Percentiles rank a stretch among this genome's conserved stretches.
These are phyloP conservation scores for Eupithecia dodoneata DNA, from an alignment of 2,888 invertebrate species.

Conservation along the genomic window DNA sequence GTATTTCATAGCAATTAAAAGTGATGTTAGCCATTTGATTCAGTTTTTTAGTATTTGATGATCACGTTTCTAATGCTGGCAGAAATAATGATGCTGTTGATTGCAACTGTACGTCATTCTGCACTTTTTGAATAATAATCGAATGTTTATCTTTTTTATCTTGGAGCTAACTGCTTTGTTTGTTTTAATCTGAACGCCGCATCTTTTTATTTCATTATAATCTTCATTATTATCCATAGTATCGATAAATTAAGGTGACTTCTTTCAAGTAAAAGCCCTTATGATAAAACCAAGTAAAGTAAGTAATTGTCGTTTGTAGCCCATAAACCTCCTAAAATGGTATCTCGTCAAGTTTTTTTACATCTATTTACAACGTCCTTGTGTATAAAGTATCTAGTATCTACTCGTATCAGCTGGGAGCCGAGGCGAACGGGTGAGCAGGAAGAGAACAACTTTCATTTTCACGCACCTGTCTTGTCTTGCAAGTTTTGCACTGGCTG, in stretches of 20 bases:
- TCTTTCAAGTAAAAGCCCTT: background rate
- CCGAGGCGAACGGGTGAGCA: slow-evolving; percentile 78
- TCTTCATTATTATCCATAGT: background rate
- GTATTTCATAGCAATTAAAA: slow-evolving; percentile 22
- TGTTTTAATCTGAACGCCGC: background rate
- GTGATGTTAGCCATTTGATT: slow-evolving; percentile 16
- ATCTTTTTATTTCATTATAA: background rate
- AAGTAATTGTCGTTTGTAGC: background rate
- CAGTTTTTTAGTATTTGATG: slow-evolving; percentile 10
- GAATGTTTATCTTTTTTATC: background rate
- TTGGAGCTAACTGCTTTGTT: background rate
- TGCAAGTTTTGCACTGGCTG: slow-evolving; percentile 65
- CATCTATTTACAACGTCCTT: slow-evolving; percentile 52
- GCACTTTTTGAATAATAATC: slow-evolving; percentile 5
- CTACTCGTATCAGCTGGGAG: slow-evolving; percentile 57
- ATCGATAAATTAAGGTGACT: background rate
- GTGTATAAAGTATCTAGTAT: slow-evolving; percentile 57
- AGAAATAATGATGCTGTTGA: slow-evolving; percentile 1
- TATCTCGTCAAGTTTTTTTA: slow-evolving; percentile 33
- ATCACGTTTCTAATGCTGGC: slow-evolving; percentile 2
- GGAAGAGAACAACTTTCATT: slow-evolving; percentile 84
- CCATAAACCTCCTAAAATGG: slow-evolving; percentile 8
- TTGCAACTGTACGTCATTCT: background rate
- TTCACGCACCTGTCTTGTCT: slow-evolving; percentile 81
- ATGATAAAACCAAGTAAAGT: background rate